Percentiles rank a stretch among this genome's conserved stretches.
These are phyloP conservation scores for Watsonalla cultraria DNA, from an alignment of 2,888 invertebrate genomes.

Conservation along the genomic window DNA sequence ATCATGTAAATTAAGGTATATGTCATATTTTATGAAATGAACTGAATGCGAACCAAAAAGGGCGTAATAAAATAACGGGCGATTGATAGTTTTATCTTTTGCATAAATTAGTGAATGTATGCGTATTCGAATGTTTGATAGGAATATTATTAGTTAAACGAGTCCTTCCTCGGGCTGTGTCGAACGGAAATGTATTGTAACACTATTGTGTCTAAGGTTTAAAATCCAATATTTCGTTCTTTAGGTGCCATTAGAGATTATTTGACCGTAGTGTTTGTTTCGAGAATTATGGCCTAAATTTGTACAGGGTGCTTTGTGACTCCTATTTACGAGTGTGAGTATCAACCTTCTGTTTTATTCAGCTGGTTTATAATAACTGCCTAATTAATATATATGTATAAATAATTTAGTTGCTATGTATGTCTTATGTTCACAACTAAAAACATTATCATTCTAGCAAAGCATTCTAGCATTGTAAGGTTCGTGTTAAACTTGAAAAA, in stretches of 20 bases:
- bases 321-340: conserved; percentile 11
- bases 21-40: conserved; percentile 7
- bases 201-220: conserved; percentile 44
- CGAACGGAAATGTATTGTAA: conserved; percentile 17
- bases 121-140: conserved; percentile 20
- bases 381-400: background rate
- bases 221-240: conserved; percentile 20
- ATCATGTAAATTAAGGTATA: background rate
- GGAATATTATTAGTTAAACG: conserved; percentile 23
- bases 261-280: conserved; percentile 21
- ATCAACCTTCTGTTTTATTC: background rate
- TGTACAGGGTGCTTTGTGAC: conserved; percentile 36
- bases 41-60: conserved; percentile 21
- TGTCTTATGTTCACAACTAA: conserved; percentile 50
- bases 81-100: background rate
- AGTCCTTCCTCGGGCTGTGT: conserved; percentile 45
- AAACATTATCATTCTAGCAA: background rate
- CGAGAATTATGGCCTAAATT: conserved; percentile 33
- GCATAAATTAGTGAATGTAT: conserved; percentile 12
- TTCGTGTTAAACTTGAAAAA: too few relatives aligned
- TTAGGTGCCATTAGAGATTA: conserved; percentile 29
- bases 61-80: background rate
- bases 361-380: too few relatives aligned
- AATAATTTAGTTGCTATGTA: conserved; percentile 12
- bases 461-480: too few relatives aligned